These are phyloP conservation scores for Portevinia maculata DNA, from an alignment of 2,888 invertebrate genomes.

Conservation along the genomic window DNA sequence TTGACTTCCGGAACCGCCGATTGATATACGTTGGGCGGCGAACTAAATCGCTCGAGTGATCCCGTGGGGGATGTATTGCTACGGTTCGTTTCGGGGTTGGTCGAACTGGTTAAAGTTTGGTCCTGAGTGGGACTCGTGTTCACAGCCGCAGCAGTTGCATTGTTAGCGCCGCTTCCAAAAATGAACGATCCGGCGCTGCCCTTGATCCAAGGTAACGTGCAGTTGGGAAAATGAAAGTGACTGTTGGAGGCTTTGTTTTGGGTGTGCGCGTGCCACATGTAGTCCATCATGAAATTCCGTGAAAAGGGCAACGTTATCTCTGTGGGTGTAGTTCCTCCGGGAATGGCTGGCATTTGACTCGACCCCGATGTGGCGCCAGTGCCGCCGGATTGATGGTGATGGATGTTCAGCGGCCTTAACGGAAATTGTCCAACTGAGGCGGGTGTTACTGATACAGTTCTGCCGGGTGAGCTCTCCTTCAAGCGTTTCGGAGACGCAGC, in stretches of 20 bases:
- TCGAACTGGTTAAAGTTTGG: conserved; percentile 48
- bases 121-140: conserved; percentile 43
- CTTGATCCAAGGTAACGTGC: conserved; percentile 87
- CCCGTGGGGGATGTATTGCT: conserved; percentile 47
- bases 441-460: conserved; percentile 7
- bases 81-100: conserved; percentile 16
- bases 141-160: conserved; percentile 6
- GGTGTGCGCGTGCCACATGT: conserved; percentile 89
- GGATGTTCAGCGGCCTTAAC: conserved; percentile 65
- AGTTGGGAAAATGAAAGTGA: conserved; percentile 86
- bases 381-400: conserved; percentile 35
- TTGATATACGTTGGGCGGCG: conserved; percentile 40
- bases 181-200: conserved; percentile 75
- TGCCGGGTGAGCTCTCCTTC: conserved; percentile 57
- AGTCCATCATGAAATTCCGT: conserved; percentile 89
- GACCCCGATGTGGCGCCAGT: conserved; percentile 55
- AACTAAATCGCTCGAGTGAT: conserved; percentile 45
- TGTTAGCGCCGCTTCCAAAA: conserved; percentile 31
- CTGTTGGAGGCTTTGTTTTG: conserved; percentile 75
- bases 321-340: conserved; percentile 83
- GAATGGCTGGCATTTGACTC: conserved; percentile 83
- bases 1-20: conserved; percentile 33
- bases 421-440: conserved; percentile 70
- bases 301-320: conserved; percentile 85
- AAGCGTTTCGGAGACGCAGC: conserved; percentile 58